A percentile compares a stretch with the other conserved stretches of the same genome.
phyloP scores from a whole-genome alignment of 1,140 invertebrate species.

The Melitaea cinxia region DNA sequence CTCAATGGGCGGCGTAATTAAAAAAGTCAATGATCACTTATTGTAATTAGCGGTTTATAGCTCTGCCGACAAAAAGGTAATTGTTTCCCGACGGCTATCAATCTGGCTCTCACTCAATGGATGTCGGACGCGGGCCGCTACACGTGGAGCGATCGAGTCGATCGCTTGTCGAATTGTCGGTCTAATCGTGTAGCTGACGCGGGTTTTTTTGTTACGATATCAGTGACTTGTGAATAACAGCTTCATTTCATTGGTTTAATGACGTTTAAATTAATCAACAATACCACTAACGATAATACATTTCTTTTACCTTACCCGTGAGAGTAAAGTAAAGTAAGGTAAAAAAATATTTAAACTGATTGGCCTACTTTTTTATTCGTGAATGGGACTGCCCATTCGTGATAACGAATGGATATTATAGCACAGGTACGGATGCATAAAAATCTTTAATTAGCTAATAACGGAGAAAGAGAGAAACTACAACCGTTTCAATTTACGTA shows the following conservation, averaged over 20 bases:
- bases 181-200: conserved; percentile 39
- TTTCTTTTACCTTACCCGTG: too few relatives aligned
- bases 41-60: conserved; percentile 77
- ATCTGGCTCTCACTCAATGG: conserved; percentile 52
- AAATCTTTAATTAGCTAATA: background rate
- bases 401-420: too few relatives aligned
- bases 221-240: conserved; percentile 24
- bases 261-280: background rate
- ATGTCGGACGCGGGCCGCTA: conserved; percentile 31
- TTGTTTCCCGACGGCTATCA: conserved; percentile 74
- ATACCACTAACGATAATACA: too few relatives aligned
- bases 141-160: conserved; percentile 52
- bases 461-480: background rate
- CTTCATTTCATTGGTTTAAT: conserved; percentile 28
- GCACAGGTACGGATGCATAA: too few relatives aligned
- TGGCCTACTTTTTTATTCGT: too few relatives aligned
- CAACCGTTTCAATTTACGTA: conserved; percentile 6
- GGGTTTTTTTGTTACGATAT: conserved; percentile 34
- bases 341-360: too few relatives aligned
- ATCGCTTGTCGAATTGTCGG: conserved; percentile 25
- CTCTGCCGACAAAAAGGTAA: conserved; percentile 71
- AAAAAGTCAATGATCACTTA: conserved; percentile 79
- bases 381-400: too few relatives aligned
- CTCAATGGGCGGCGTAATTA: conserved; percentile 75
- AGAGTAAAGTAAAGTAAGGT: too few relatives aligned